Evolutionary conservation across 2,888 invertebrate species (phyloP).

Genomic region (Chymomyza amoena): DNA sequence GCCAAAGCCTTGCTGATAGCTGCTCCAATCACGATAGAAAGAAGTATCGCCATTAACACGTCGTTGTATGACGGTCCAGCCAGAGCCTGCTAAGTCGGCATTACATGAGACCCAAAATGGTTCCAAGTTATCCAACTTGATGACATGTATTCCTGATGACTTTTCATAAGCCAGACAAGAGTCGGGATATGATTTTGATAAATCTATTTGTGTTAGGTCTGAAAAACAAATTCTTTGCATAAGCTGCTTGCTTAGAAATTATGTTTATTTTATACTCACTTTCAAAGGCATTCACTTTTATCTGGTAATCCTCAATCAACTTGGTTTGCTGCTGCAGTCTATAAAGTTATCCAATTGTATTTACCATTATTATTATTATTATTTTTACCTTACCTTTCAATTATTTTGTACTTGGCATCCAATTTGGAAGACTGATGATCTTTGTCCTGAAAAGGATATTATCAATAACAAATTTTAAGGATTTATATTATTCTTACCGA

Average conservation of each 20-base stretch:
- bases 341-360: background rate
- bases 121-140: slow-evolving; percentile 23
- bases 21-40: slow-evolving; percentile 83
- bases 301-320: background rate
- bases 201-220: background rate
- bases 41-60: slow-evolving; percentile 83
- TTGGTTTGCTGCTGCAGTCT: background rate
- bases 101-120: slow-evolving; percentile 81
- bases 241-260: background rate
- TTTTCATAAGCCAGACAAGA: slow-evolving; percentile 2
- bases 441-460: background rate
- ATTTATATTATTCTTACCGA: background rate
- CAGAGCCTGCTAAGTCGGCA: slow-evolving; percentile 81
- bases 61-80: slow-evolving; percentile 85
- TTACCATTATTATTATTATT: background rate
- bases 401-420: background rate
- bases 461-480: background rate
- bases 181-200: background rate
- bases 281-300: background rate
- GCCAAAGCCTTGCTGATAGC: slow-evolving; percentile 85
- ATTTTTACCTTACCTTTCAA: background rate
- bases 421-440: background rate
- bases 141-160: slow-evolving; percentile 20
- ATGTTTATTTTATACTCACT: background rate
- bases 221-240: too few relatives aligned